These are phyloP conservation scores for Callimorpha dominula DNA, from an alignment of 2,888 invertebrate genomes.

Conservation along the genomic window DNA sequence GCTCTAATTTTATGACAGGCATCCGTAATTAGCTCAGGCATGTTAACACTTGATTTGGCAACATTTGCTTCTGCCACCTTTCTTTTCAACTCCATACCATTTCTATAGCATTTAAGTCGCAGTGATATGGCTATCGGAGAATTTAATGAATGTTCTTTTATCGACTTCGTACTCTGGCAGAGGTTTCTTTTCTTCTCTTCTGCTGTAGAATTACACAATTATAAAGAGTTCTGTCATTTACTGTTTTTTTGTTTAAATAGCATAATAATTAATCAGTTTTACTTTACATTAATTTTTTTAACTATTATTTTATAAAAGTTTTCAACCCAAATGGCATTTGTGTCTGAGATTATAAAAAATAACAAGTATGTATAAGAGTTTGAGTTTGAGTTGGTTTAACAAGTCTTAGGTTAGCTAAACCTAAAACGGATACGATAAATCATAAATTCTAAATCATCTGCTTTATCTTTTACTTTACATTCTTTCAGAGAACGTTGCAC, in stretches of 20 bases:
- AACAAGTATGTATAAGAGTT: not conserved
- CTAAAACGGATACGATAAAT: constrained; percentile 12
- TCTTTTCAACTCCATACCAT: too few species aligned
- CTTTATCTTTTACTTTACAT: constrained; percentile 5
- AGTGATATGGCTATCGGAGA: too few species aligned
- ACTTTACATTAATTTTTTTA: not conserved
- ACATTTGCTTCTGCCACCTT: too few species aligned
- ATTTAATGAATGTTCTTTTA: too few species aligned
- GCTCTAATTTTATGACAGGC: too few species aligned
- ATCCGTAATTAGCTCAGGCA: too few species aligned
- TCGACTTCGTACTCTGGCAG: too few species aligned
- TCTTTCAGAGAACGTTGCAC: constrained; percentile 3
- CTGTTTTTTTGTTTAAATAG: not conserved
- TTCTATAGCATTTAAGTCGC: too few species aligned
- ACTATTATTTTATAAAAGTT: not conserved
- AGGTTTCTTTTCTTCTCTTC: too few species aligned
- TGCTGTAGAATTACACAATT: too few species aligned
- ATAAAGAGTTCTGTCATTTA: too few species aligned
- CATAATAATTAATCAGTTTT: not conserved
- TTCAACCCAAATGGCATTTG: not conserved
- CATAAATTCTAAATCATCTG: constrained; percentile 12
- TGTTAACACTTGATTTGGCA: too few species aligned
- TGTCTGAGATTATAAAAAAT: not conserved
- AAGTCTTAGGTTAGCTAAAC: constrained; percentile 10
- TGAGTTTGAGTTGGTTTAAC: constrained; percentile 7